Evolutionary conservation across 2,113 vertebrate species (phyloP).

Genomic region (Capreolus pygargus): DNA sequence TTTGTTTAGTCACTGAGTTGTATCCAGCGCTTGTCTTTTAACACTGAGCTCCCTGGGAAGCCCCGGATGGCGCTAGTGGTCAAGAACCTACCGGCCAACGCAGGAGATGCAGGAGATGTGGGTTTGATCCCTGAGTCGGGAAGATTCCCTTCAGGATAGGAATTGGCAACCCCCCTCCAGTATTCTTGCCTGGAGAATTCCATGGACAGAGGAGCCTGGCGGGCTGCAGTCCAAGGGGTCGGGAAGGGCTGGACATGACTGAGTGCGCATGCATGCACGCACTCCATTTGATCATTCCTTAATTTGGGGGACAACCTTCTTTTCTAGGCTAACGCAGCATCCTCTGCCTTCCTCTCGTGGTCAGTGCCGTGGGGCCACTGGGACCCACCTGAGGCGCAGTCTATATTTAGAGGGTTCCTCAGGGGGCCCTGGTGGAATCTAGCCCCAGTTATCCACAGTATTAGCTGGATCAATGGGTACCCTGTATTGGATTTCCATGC

Average conservation of each 20-base stretch:
- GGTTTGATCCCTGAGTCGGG: background rate
- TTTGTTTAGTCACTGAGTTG: background rate
- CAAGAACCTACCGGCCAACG: too few relatives aligned
- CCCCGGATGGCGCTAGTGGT: background rate
- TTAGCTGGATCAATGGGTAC: background rate
- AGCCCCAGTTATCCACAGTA: background rate
- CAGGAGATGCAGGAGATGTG: background rate
- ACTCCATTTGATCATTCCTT: background rate
- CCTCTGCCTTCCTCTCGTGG: background rate
- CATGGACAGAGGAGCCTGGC: background rate
- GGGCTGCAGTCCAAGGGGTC: background rate
- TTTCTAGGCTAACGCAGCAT: background rate
- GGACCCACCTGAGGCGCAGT: background rate
- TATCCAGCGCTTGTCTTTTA: background rate
- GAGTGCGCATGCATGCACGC: rapidly evolving
- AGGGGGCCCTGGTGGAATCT: too few relatives aligned
- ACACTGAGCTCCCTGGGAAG: background rate
- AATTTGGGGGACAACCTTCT: background rate
- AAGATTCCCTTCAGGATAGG: background rate
- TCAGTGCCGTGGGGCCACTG: rapidly evolving
- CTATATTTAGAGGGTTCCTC: background rate
- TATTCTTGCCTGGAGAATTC: background rate
- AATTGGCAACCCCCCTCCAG: background rate
- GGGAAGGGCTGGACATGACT: background rate
- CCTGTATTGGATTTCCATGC: too few relatives aligned